Evolutionary conservation across 2,113 vertebrate genomes (phyloP), one percentile per base, ranked within the genome.

Genomic region (Ictalurus furcatus): DNA sequence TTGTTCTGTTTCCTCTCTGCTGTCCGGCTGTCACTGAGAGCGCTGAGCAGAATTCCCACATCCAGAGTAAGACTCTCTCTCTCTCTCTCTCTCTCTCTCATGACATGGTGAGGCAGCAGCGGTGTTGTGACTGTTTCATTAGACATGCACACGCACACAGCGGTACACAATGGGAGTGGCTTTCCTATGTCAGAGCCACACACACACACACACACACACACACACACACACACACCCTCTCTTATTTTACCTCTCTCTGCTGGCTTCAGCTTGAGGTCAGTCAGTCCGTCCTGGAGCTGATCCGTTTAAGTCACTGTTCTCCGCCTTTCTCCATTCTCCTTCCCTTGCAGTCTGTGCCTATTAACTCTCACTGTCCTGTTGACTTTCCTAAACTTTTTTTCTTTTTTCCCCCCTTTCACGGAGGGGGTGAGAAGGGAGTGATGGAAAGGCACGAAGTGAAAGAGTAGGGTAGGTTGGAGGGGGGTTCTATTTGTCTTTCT

Each of bases 51-150:
- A 87, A 78, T 87, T 85, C 85, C 80, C 40, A 76, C 85, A 87
- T 76, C 80, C 25, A 79, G n/a, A 61, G 37, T 44, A 69, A 69
- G 19, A 54, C 59, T 73, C 40, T 59, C 52, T 86, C 87, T 48
- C 59, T 80, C 30, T 83, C 52, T 84, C 28, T 71, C 80, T 78
- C 78, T 65, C 78, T 61, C 76, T 73, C 76, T 61, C 40, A 88
- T 91, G 93, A 94, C 93, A 94, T 94, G 92, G 91, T 93, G 92
- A 91, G 94, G 93, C 93, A 76, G 83, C 78, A 84, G 87, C 87
- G 91, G 94, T 85, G 94, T 88, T 89, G 92, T 93, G 94, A 92
- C 93, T 94, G 91, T 94, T 92, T 95, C 93, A 96, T 96, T 95
- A 97, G 92, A 91, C 92, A 91, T 90, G 93, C 91, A 85, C 82